Percentiles rank a stretch among this genome's conserved stretches.
phyloP scores from a whole-genome alignment of 2,113 vertebrate species.

The Ginglymostoma cirratum region DNA sequence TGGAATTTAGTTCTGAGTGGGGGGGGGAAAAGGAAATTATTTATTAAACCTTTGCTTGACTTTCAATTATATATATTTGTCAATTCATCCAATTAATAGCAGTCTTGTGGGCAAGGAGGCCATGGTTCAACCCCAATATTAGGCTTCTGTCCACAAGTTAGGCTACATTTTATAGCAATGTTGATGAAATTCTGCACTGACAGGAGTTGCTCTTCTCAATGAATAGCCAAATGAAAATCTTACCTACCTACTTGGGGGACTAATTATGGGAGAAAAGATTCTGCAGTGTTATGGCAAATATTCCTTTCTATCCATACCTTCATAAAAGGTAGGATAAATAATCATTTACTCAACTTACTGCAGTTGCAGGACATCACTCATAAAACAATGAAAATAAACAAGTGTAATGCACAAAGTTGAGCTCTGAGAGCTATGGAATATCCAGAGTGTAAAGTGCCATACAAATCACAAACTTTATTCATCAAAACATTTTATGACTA shows the following conservation, averaged over 20 bases:
- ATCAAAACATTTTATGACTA: background rate
- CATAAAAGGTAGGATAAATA: background rate
- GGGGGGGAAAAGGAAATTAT: background rate
- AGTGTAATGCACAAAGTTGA: background rate
- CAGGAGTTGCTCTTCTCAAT: background rate
- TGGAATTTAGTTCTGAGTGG: background rate
- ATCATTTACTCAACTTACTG: background rate
- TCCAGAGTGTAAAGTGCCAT: background rate
- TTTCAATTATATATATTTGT: background rate
- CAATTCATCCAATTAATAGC: background rate
- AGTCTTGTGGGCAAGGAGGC: background rate
- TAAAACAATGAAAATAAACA: background rate
- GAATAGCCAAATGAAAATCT: background rate
- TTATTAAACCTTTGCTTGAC: background rate
- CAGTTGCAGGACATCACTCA: background rate
- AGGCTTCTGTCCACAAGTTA: background rate
- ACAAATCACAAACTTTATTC: background rate
- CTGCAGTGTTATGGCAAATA: background rate
- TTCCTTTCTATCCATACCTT: background rate
- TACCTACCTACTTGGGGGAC: background rate
- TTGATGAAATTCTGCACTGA: background rate
- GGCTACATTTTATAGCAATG: background rate
- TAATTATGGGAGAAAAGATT: background rate
- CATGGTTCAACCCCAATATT: background rate
- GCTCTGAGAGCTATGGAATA: background rate